Evolutionary conservation across 92 coral and sea anemone species (phyloP), one percentile per base, ranked within the genome.

Genomic region (Virgularia gustaviana): DNA sequence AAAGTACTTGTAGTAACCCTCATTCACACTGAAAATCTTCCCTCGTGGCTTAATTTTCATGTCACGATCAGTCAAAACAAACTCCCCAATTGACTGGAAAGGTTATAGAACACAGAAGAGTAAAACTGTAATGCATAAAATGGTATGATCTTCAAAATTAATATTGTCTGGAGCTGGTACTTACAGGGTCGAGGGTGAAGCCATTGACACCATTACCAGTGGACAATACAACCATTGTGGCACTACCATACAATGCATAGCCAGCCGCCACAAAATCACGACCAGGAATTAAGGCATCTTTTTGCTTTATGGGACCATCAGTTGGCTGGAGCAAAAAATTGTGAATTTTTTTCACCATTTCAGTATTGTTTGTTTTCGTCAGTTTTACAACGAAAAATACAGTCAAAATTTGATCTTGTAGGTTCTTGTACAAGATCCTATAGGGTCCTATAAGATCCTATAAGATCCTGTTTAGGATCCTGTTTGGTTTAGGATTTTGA

Each of bases 131-230:
- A n/a, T 36, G 70, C 11, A 25, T 18, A 16, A 29, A 18, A 6
- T 30, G 6, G 16, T 30, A 5, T 37, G 13, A 64, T n/a, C 22
- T 18, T 22, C 9, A n/a, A 28, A 38, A 19, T 12, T 72, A 37
- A n/a, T n/a, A n/a, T n/a, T n/a, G n/a, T n/a, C n/a, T n/a, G n/a
- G n/a, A n/a, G n/a, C n/a, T n/a, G 34, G 7, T 9, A 72, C 95
- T 86, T 81, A 91, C 97, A 27, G 98, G 98, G 79, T 92, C 98
- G 37, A 92, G 85, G 6, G 98, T 92, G 44, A 92, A 92, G 30
- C 89, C 89, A 82, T 92, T 89, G 3, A 92, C 98, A 52, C 98
- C 99, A 79, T 85, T 81, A 4, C 99, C 99, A 73, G 99, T 94
- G 16, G 90, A 75, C 20, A 94, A 55, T 5, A 94, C 99, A 9